Evolutionary conservation across 2,113 vertebrate species (phyloP).

Genomic region (Eonycteris spelaea): DNA sequence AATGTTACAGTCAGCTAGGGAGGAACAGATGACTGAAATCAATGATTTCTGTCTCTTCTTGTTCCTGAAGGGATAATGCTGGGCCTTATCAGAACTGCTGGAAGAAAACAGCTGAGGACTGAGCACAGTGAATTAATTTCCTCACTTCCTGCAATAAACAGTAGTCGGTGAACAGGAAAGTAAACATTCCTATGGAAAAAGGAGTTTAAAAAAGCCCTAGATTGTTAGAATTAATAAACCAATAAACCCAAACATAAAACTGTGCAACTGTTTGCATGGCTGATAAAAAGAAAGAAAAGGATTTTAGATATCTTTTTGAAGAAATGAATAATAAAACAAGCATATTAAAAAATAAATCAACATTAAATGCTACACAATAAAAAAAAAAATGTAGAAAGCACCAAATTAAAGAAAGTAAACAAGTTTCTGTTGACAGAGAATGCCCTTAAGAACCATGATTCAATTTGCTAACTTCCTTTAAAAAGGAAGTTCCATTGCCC

Average conservation of each 20-base stretch:
- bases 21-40: constrained; percentile 44
- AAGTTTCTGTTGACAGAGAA: background rate
- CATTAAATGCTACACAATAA: background rate
- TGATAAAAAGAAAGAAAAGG: constrained; percentile 46
- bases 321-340: constrained; percentile 40
- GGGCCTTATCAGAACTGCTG: background rate
- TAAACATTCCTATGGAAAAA: constrained; percentile 60
- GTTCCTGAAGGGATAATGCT: constrained; percentile 32
- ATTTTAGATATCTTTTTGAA: constrained; percentile 47
- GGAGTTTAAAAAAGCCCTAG: constrained; percentile 45
- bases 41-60: constrained; percentile 32
- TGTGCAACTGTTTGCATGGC: constrained; percentile 13
- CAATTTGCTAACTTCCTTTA: background rate
- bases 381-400: background rate
- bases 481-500: background rate
- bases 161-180: constrained; percentile 48
- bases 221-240: constrained; percentile 50
- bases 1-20: background rate
- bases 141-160: constrained; percentile 32
- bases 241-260: constrained; percentile 41
- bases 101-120: constrained; percentile 49
- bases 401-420: background rate
- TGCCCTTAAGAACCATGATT: background rate
- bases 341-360: constrained; percentile 9
- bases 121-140: constrained; percentile 19